A percentile compares a stretch with the other conserved stretches of the same genome.
These are phyloP conservation scores for Pseudococcus longispinus DNA, from an alignment of 2,888 invertebrate species.

Conservation along the genomic window DNA sequence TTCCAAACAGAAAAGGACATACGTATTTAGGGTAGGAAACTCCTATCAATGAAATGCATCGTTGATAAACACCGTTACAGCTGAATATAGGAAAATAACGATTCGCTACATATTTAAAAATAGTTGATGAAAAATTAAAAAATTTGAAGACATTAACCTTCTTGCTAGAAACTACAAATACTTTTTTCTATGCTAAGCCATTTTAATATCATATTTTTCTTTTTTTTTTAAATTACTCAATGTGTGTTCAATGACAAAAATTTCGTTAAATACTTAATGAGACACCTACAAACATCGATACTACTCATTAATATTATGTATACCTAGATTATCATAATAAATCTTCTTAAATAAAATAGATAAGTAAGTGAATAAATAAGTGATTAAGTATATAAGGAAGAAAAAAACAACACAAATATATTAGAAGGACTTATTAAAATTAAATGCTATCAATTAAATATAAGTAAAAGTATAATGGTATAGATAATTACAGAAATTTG, in stretches of 20 bases:
- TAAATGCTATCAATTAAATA: neutral
- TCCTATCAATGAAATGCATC: too few relatives aligned
- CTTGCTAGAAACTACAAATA: neutral
- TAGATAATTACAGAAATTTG: neutral
- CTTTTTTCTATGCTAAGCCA: neutral
- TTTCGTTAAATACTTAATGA: neutral
- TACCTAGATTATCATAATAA: neutral
- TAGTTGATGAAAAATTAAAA: neutral
- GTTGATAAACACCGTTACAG: neutral
- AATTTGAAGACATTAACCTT: slow-evolving; percentile 25
- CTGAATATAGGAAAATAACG: neutral
- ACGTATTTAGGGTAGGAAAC: neutral
- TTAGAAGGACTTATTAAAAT: neutral
- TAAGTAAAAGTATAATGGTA: neutral
- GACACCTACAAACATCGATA: neutral
- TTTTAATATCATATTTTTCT: neutral
- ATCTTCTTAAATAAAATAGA: neutral
- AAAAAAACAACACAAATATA: neutral
- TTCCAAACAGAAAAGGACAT: neutral
- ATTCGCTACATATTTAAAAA: neutral
- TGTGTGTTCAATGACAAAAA: neutral
- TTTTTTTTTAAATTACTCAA: neutral
- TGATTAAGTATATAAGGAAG: neutral
- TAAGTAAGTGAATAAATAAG: neutral
- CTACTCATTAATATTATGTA: neutral